phyloP scores from a whole-genome alignment of 2,113 vertebrate genomes.

The Romanogobio albipinnatus region DNA sequence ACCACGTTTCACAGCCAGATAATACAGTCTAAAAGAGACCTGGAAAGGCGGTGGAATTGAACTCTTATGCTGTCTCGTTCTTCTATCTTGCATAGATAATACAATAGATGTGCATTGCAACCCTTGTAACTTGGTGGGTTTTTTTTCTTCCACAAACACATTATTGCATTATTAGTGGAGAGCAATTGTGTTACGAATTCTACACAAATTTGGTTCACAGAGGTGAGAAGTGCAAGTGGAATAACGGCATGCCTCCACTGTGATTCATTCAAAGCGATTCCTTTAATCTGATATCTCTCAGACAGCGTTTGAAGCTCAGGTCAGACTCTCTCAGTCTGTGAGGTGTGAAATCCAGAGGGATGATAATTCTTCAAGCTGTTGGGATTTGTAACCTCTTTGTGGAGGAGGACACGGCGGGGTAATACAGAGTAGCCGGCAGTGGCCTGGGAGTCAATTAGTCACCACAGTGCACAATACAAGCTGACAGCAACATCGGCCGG shows the following conservation, averaged over 20 bases:
- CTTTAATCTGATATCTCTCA: conserved; percentile 25
- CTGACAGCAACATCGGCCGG: conserved; percentile 46
- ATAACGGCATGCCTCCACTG: neutral
- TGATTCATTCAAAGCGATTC: neutral
- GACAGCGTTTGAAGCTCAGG: conserved; percentile 31
- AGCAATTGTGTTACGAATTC: neutral
- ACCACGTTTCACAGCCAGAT: neutral
- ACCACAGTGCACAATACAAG: conserved; percentile 37
- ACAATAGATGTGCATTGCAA: neutral
- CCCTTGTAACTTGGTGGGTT: neutral
- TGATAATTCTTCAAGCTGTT: conserved; percentile 40
- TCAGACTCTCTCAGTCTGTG: conserved; percentile 6
- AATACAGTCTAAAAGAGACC: neutral
- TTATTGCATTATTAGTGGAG: neutral
- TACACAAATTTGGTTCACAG: neutral
- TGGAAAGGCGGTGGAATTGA: neutral
- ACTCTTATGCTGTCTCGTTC: neutral
- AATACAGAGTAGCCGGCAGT: conserved; percentile 29
- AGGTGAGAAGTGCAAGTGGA: neutral
- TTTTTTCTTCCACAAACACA: neutral
- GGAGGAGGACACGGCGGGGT: conserved; percentile 16
- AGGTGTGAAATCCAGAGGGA: conserved; percentile 32
- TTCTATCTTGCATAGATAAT: neutral
- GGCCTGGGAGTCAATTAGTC: conserved; percentile 55
- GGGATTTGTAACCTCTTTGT: conserved; percentile 41